Base-by-base conservation (phyloP, 2,113 vertebrate genomes). In the Ondatra zibethicus region DNA sequence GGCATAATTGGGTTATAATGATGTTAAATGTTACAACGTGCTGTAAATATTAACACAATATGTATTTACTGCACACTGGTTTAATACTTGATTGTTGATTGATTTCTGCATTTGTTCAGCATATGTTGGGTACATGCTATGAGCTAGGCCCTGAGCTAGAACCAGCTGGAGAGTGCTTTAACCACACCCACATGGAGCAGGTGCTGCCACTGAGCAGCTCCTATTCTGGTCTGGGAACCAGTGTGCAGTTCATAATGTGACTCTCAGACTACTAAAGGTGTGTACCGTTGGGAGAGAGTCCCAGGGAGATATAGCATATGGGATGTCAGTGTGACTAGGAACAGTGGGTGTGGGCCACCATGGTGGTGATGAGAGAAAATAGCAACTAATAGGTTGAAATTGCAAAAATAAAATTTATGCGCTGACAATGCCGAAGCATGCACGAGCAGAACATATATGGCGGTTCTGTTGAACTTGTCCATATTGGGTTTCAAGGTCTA, bases 61-160 rank as follows among this genome's bases (percentile, higher is more conserved):
- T 25, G 55, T 84, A n/a, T 89, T 89, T 80, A 65, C 9, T 23
- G 21, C 31, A 23, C 6, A 39, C 27, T 45, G 33, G 77, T 36
- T 93, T 78, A 92, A 47, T 86, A n/a, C 45, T 70, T 78, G 92
- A 72, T 52, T 42, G 52, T 88, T 47, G 52, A 88, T 81, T 81
- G 63, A 47, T 36, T 23, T 31, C 9, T 47, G 36, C 27, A n/a
- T 92, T 82, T 25, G 7, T 94, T 89, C 39, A 17, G 87, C 36
- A 50, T 36, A 42, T 10, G 7, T 7, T 61, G n/a, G 78, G 76
- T 42, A 0, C 1, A 0, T 21, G 27, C 9, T 11, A 0, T 29
- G 27, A 84, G 27, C n/a, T 3, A 21, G 89, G 17, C n/a, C 72
- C 42, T 4, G 33, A 5, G 50, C 65, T 36, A 27, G 27, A 47